phyloP scores from a whole-genome alignment of 2,113 vertebrate species.

The Dasypus novemcinctus region DNA sequence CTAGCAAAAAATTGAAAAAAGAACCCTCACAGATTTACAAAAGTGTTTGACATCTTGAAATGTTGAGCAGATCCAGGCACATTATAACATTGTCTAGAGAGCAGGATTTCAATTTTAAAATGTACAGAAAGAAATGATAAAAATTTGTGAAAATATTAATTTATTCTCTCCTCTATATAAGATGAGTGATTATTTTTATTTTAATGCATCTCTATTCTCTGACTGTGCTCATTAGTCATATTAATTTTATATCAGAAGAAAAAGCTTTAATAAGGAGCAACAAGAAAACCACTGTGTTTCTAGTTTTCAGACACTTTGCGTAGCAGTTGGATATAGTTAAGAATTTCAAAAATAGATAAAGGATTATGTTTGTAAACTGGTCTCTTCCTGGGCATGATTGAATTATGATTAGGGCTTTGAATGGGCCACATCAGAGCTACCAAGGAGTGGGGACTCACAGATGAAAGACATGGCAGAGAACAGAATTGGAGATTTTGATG shows the following conservation, averaged over 20 bases:
- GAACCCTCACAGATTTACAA: neutral
- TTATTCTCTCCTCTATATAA: neutral
- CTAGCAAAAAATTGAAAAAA: neutral
- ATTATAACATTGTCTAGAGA: neutral
- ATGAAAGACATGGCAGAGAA: too few relatives aligned
- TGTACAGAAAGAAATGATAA: neutral
- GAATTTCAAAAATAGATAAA: too few relatives aligned
- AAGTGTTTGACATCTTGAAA: slow-evolving; percentile 5
- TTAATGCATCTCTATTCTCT: neutral
- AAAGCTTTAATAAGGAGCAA: neutral
- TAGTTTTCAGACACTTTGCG: neutral
- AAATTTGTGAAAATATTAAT: neutral
- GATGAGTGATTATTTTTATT: neutral
- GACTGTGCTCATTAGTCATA: neutral
- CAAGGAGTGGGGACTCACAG: too few relatives aligned
- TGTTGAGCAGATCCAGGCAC: neutral
- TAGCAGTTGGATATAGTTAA: too few relatives aligned
- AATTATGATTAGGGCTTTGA: too few relatives aligned
- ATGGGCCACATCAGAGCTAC: too few relatives aligned
- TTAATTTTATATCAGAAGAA: slow-evolving; percentile 33
- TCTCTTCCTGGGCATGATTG: too few relatives aligned
- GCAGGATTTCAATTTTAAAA: slow-evolving; percentile 1
- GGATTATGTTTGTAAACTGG: too few relatives aligned
- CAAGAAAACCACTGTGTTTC: neutral
- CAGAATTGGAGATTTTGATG: too few relatives aligned